A percentile compares a stretch with the other conserved stretches of the same genome.
phyloP scores from a whole-genome alignment of 2,113 vertebrate species.

The Butastur rufipennis region DNA sequence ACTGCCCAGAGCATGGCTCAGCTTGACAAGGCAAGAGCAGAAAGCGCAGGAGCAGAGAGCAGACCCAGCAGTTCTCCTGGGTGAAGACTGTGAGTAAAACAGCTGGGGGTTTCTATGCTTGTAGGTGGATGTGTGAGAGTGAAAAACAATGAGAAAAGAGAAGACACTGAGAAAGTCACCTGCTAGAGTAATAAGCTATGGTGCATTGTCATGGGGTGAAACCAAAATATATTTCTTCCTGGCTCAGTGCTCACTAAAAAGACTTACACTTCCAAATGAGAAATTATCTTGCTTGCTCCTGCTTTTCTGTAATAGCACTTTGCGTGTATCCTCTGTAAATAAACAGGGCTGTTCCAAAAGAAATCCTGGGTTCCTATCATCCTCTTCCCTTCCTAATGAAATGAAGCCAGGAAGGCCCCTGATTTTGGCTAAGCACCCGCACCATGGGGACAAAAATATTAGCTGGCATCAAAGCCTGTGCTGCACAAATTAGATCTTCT shows the following conservation, averaged over 20 bases:
- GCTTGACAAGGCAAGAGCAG: not conserved
- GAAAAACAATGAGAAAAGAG: not conserved
- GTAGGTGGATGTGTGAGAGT: not conserved
- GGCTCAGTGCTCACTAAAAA: not conserved
- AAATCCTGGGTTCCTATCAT: not conserved
- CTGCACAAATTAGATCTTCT: slow-evolving; percentile 34
- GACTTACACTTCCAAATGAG: not conserved
- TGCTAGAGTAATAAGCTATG: not conserved
- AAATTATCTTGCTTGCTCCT: not conserved
- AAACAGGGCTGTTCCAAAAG: not conserved
- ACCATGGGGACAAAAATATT: not conserved
- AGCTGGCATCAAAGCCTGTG: not conserved
- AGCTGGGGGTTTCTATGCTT: not conserved
- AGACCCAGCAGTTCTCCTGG: not conserved
- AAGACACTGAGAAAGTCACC: not conserved
- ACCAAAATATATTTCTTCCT: not conserved
- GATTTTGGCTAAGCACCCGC: not conserved
- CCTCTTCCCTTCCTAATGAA: not conserved
- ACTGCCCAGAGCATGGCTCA: not conserved
- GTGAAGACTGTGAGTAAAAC: not conserved
- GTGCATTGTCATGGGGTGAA: not conserved
- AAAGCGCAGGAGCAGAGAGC: not conserved
- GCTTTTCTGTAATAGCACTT: not conserved
- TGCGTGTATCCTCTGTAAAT: not conserved
- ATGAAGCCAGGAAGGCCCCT: not conserved